Percentiles rank a stretch among this genome's conserved stretches.
Conservation (phyloP, 2,113 vertebrate genomes). For the Microtus ochrogaster region DNA sequence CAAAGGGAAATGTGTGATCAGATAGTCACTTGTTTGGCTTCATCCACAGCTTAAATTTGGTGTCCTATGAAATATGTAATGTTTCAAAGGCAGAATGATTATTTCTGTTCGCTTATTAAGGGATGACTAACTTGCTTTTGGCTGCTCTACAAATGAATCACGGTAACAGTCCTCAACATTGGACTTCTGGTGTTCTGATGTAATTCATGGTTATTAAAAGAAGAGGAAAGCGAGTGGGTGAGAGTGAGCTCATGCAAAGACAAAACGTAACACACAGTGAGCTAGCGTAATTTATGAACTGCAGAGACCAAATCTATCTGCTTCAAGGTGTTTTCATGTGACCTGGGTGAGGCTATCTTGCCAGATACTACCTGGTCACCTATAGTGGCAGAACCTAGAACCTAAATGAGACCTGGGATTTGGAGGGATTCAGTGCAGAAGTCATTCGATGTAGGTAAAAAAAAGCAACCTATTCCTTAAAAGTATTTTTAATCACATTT, state of each 20-base stretch:
- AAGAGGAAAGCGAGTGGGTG: conserved; percentile 82
- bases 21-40: conserved; percentile 76
- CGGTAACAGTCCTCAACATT: conserved; percentile 77
- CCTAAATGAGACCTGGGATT: background rate
- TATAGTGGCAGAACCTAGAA: conserved; percentile 1
- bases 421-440: conserved; percentile 12
- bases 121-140: conserved; percentile 84
- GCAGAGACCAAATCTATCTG: conserved; percentile 55
- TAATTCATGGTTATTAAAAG: conserved; percentile 82
- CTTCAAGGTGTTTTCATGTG: conserved; percentile 63
- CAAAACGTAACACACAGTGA: conserved; percentile 76
- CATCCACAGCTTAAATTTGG: conserved; percentile 68
- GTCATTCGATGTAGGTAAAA: background rate
- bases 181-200: conserved; percentile 81
- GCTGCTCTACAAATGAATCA: conserved; percentile 84
- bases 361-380: background rate
- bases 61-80: conserved; percentile 76
- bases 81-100: conserved; percentile 80
- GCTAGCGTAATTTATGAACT: conserved; percentile 76
- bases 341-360: background rate
- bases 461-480: conserved; percentile 74
- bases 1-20: conserved; percentile 39
- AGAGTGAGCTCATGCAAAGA: conserved; percentile 81
- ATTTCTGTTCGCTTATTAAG: conserved; percentile 83
- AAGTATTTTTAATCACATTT: conserved; percentile 71